phyloP scores from a whole-genome alignment of 2,888 invertebrate species.

The Athalia circularis region DNA sequence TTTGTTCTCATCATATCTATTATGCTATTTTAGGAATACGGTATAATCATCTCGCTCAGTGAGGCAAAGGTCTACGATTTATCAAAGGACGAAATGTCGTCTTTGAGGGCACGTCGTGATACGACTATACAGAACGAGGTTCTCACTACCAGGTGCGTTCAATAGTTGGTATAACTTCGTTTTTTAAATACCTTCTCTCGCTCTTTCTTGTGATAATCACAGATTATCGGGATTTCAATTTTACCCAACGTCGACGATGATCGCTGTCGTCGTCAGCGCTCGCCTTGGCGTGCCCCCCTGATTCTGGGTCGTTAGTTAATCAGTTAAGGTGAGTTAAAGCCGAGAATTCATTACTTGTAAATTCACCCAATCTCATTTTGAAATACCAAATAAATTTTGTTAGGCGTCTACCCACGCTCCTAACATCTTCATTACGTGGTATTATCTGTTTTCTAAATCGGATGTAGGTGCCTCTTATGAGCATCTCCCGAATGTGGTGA shows the following conservation, averaged over 20 bases:
- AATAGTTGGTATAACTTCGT: too few species aligned
- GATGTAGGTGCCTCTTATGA: neutral
- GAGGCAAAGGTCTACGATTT: too few species aligned
- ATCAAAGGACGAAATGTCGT: too few species aligned
- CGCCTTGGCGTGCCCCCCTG: conserved; percentile 35
- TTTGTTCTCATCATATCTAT: neutral
- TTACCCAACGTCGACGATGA: neutral
- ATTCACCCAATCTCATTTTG: conserved; percentile 15
- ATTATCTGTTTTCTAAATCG: conserved; percentile 2
- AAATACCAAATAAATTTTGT: conserved; percentile 24
- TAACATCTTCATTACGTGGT: conserved; percentile 15
- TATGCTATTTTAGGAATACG: neutral
- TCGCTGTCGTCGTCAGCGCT: conserved; percentile 13
- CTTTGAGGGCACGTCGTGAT: too few species aligned
- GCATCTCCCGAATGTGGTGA: conserved; percentile 4
- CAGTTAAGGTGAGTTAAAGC: conserved; percentile 23
- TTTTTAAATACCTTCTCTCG: too few species aligned
- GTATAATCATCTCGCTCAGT: neutral
- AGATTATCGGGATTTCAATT: conserved; percentile 14
- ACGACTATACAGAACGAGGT: too few species aligned
- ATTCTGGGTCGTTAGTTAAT: conserved; percentile 38
- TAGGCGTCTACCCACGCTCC: neutral
- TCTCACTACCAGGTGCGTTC: too few species aligned
- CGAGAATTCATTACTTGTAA: conserved; percentile 23
- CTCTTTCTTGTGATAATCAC: too few species aligned